These are phyloP conservation scores for Gobionotothen gibberifrons DNA, from an alignment of 2,797 vertebrate genomes.

Conservation along the genomic window DNA sequence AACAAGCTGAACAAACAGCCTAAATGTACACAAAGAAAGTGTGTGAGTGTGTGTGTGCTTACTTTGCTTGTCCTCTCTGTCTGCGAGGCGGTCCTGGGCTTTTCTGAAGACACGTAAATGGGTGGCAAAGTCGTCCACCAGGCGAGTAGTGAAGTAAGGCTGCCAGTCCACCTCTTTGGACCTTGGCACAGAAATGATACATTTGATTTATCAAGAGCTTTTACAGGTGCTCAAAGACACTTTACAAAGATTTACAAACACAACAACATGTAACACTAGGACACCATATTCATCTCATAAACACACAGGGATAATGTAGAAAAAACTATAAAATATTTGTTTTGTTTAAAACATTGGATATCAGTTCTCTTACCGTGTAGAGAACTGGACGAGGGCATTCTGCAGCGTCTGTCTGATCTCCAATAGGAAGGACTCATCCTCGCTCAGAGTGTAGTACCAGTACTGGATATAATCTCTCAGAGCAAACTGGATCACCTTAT, in stretches of 20 bases:
- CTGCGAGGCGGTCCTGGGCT: slow-evolving; percentile 94
- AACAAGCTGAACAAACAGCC: not conserved
- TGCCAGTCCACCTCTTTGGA: slow-evolving; percentile 99
- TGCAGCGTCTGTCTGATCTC: slow-evolving; percentile 97
- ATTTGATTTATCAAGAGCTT: too few species aligned
- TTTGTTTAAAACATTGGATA: not conserved
- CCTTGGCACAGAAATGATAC: slow-evolving; percentile 37
- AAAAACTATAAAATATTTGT: slow-evolving; percentile 35
- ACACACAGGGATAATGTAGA: not conserved
- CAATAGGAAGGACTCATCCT: slow-evolving; percentile 97
- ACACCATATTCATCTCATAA: not conserved
- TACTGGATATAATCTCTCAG: slow-evolving; percentile 98
- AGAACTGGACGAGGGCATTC: slow-evolving; percentile 97
- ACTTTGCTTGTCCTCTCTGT: slow-evolving; percentile 95
- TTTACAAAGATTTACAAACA: too few species aligned
- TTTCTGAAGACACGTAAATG: slow-evolving; percentile 98
- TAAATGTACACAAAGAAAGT: not conserved
- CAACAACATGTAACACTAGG: too few species aligned
- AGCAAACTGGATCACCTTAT: slow-evolving; percentile 97
- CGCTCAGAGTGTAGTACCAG: slow-evolving; percentile 99
- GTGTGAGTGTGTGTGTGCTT: slow-evolving; percentile 33
- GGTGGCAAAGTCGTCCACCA: slow-evolving; percentile 98
- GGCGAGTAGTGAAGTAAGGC: slow-evolving; percentile 98
- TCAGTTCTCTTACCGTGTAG: slow-evolving; percentile 88
- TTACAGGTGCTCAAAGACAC: too few species aligned